phyloP scores from a whole-genome alignment of 1,140 invertebrate species.

The Probaryconus sp. region DNA sequence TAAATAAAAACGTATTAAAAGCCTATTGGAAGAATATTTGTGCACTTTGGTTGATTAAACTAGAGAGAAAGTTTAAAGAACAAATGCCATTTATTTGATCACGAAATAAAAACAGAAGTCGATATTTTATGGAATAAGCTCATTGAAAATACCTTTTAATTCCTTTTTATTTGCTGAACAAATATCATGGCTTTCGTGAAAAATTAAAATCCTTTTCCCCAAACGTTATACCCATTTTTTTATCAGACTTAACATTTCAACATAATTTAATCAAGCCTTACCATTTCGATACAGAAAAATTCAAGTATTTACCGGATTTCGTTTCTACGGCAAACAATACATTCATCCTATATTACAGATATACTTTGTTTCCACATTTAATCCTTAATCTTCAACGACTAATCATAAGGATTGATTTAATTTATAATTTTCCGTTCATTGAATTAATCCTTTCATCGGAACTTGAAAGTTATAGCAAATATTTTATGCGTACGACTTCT shows the following conservation, averaged over 20 bases:
- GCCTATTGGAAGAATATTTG: conserved; percentile 28
- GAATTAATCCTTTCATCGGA: too few relatives aligned
- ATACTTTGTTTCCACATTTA: too few relatives aligned
- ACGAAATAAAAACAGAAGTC: conserved; percentile 55
- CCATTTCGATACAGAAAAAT: too few relatives aligned
- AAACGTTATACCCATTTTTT: conserved; percentile 28
- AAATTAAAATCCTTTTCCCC: conserved; percentile 40
- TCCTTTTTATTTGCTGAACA: conserved; percentile 50
- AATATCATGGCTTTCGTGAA: conserved; percentile 21
- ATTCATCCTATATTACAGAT: too few relatives aligned
- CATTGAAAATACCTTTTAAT: conserved; percentile 55
- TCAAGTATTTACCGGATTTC: too few relatives aligned
- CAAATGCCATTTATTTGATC: conserved; percentile 59
- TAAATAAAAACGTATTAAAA: conserved; percentile 42
- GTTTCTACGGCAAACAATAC: too few relatives aligned
- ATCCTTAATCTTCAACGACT: too few relatives aligned
- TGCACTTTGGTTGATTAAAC: conserved; percentile 54
- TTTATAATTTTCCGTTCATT: too few relatives aligned
- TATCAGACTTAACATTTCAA: conserved; percentile 6
- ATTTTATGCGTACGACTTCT: too few relatives aligned
- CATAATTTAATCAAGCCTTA: conserved; percentile 37
- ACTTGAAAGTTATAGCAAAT: too few relatives aligned
- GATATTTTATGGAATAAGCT: conserved; percentile 53
- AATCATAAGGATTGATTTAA: too few relatives aligned
- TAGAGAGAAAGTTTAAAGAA: conserved; percentile 45